phyloP scores from a whole-genome alignment of 2,797 vertebrate genomes.

The Graptemys geographica region DNA sequence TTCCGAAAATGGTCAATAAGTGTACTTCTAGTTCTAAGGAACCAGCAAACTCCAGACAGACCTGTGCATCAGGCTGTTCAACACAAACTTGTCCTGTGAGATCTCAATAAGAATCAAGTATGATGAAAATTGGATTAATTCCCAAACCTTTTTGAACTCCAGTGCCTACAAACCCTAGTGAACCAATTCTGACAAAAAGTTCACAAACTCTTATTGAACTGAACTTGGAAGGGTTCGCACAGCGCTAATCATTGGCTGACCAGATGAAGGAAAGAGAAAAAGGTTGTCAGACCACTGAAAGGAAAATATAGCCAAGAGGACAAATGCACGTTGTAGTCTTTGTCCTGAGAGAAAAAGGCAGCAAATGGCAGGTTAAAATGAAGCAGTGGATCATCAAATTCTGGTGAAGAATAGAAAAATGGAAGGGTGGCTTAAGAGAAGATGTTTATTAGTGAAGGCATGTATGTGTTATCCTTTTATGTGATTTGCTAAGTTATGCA shows the following conservation, averaged over 20 bases:
- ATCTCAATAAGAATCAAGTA: not conserved
- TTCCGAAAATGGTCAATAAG: not conserved
- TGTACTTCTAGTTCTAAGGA: not conserved
- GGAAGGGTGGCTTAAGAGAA: not conserved
- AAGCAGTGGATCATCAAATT: not conserved
- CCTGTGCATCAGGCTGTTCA: not conserved
- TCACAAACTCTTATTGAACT: not conserved
- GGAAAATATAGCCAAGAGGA: not conserved
- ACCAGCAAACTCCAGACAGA: not conserved
- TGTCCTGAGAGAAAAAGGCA: not conserved
- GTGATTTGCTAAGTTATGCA: not conserved
- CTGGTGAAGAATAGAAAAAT: not conserved
- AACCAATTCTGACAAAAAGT: constrained; percentile 10
- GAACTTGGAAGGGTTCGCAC: not conserved
- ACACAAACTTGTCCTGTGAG: accelerated
- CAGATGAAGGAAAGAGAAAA: not conserved
- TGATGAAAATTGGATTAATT: not conserved
- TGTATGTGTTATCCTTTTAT: not conserved
- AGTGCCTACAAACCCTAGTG: not conserved
- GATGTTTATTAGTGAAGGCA: not conserved
- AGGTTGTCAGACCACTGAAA: not conserved
- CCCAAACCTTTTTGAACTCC: not conserved
- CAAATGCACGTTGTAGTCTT: not conserved
- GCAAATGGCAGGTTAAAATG: not conserved
- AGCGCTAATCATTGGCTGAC: not conserved